Evolutionary conservation across 2,113 vertebrate species (phyloP).

Genomic region (Parus major): DNA sequence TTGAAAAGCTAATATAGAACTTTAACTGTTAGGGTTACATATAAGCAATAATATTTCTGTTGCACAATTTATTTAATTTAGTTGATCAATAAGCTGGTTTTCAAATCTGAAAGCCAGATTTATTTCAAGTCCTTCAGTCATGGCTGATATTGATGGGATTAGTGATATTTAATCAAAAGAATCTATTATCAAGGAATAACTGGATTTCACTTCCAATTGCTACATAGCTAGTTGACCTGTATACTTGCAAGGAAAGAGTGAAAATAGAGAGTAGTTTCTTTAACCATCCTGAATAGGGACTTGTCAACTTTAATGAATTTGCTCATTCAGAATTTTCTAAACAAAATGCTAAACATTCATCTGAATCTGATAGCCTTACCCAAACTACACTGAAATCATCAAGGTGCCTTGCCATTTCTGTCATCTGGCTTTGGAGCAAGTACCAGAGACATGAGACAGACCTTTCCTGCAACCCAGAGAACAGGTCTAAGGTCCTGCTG

Average conservation of each 20-base stretch:
- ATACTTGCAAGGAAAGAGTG: background rate
- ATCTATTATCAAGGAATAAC: background rate
- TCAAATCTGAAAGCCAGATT: background rate
- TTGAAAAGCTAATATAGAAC: background rate
- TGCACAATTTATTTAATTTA: background rate
- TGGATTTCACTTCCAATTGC: background rate
- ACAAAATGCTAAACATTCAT: background rate
- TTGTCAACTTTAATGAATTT: background rate
- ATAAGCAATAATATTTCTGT: background rate
- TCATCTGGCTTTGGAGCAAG: background rate
- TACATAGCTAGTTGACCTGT: background rate
- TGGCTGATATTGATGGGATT: background rate
- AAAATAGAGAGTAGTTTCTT: background rate
- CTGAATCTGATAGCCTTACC: background rate
- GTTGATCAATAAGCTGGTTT: background rate
- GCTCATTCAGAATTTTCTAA: background rate
- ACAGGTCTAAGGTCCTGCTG: background rate
- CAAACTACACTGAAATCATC: background rate
- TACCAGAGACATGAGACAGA: background rate
- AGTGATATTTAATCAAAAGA: background rate
- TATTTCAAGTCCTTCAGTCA: background rate
- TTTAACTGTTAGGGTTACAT: background rate
- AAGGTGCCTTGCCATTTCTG: background rate
- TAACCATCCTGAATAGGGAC: background rate
- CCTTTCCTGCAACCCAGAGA: background rate